These are phyloP conservation scores for Platycnemis pennipes DNA, from an alignment of 2,888 invertebrate species.

Conservation along the genomic window DNA sequence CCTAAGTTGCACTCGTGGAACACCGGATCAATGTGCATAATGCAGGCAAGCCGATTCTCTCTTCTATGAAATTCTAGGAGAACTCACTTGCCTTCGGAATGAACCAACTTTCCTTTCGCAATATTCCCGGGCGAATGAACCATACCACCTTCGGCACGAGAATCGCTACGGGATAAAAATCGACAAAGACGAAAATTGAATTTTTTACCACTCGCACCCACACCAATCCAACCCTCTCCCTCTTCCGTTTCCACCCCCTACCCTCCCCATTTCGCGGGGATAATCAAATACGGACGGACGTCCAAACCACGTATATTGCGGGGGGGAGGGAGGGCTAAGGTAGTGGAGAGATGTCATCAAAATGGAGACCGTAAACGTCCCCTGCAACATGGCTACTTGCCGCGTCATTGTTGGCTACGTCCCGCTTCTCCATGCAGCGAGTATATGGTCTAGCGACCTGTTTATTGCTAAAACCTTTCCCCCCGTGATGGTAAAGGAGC, in stretches of 20 bases:
- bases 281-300: background rate
- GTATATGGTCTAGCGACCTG: conserved; percentile 9
- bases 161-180: background rate
- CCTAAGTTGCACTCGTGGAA: too few relatives aligned
- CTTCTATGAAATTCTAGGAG: too few relatives aligned
- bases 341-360: background rate
- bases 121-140: background rate
- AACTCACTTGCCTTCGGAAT: background rate
- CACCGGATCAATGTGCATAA: too few relatives aligned
- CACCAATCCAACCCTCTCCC: background rate
- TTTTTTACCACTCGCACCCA: background rate
- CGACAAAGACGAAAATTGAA: background rate
- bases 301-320: background rate
- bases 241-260: too few relatives aligned
- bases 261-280: background rate
- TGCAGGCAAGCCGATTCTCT: too few relatives aligned
- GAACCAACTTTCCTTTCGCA: background rate
- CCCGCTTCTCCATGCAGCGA: background rate
- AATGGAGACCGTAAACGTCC: background rate
- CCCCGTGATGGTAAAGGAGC: background rate
- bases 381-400: conserved; percentile 41
- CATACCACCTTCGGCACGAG: background rate
- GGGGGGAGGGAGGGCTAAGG: background rate
- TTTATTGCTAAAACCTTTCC: conserved; percentile 42
- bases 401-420: background rate